Evolutionary conservation across 2,888 invertebrate species (phyloP), one percentile per base, ranked within the genome.

Genomic region (Periphyllus acericola): DNA sequence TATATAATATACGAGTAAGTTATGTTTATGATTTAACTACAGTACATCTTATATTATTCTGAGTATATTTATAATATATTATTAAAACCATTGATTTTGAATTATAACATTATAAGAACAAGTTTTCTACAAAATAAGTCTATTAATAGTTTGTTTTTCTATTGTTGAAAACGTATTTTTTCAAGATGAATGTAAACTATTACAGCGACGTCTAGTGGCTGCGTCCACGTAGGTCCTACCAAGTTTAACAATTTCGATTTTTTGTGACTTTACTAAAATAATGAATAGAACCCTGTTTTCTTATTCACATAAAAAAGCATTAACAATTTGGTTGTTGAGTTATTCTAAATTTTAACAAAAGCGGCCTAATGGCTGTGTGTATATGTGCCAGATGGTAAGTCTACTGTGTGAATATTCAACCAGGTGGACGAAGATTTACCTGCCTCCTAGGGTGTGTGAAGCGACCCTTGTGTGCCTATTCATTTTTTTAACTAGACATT

Each of bases 341-440:
- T 83, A 72, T 83, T 72, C 19, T 83, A 76, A 19, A 83, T 74
- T 40, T 75, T 46, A 76, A 84, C 83, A 83, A 84, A 68, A 84
- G 83, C 75, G 11, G 60, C 55, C 14, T 83, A 83, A 83, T 83
- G 83, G 83, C 29, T n/a, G 29, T 84, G 66, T 75, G 36, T 36
- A 83, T 83, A 72, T 40, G 83, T 75, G 66, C 75, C 83, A 84
- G 83, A 84, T 84, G 83, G 83, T 76, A 40, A 25, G 60, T 83
- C 29, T 75, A 66, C 75, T 84, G 75, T 84, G 83, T 84, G 83
- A 75, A 84, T 76, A 84, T 84, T 75, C 75, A 76, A 76, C 83
- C 83, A 84, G 83, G 83, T 84, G 83, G 32, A 84, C 40, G 32
- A 66, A 66, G 75, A 75, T 84, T 84, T 84, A 76, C 83, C 83